Evolutionary conservation across 2,113 vertebrate genomes (phyloP), one percentile per base, ranked within the genome.

Genomic region (Setophaga kirtlandii): DNA sequence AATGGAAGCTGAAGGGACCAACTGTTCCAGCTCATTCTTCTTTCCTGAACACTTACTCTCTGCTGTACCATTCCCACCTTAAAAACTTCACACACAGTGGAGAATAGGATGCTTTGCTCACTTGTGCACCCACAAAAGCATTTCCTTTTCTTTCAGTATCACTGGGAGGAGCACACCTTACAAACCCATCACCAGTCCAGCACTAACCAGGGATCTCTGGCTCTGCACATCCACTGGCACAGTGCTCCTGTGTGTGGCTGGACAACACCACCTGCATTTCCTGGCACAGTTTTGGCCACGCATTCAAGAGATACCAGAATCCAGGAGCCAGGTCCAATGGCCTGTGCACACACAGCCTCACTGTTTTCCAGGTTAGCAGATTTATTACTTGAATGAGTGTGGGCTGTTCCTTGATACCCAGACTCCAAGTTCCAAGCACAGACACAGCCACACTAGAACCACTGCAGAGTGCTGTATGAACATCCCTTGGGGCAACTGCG

Each of bases 181-280:
- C 25, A 62, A 87, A 78, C 6, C 25, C 39, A 75, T 27, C 64
- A 27, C 13, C 28, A 24, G 53, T 5, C 30, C 67, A 78, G 42
- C 9, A 11, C n/a, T 46, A 49, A 50, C 9, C 18, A 50, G 5
- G 5, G 3, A 8, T 12, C 35, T 27, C 33, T 11, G 19, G 10
- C 46, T 41, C 71, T 77, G 67, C 59, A 56, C 21, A 15, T 3
- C 28, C 31, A 8, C 19, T 4, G 28, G 27, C 62, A 49, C 31
- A 9, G 16, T 0, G 1, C 42, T 67, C 39, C n/a, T 31, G 18
- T 7, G n/a, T 49, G 19, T 2, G 23, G 47, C 13, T 63, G 70
- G 27, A 37, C 4, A 2, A 3, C 7, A 47, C 2, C 65, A 56
- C 16, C 27, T 24, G 47, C 44, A 35, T 25, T 60, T 79, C 10